Base-by-base conservation (phyloP, 2,888 invertebrate species). In the Altica lythri region DNA sequence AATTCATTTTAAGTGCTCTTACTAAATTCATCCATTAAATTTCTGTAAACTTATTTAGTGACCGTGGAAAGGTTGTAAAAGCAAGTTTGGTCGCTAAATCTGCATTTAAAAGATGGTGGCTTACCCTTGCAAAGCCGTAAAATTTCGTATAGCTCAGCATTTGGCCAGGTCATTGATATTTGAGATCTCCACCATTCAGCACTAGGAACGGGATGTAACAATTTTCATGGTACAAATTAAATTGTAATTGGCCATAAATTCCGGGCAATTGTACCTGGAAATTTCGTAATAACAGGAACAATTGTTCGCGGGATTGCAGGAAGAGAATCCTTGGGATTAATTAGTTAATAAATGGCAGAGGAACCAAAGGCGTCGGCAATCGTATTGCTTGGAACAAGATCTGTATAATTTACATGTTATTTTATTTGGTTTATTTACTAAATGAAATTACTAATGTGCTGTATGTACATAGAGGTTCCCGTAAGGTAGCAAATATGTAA, bases 221-320 rank as follows among this genome's bases (percentile, higher is more conserved):
- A 43, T 55, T 51, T 55, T 47, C 51, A 51, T 47, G 16, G 32
- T 35, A 43, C 51, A 32, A 55, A 55, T 55, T 55, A 51, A 55
- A 55, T 47, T 55, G 35, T 55, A 55, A 55, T 55, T 55, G 55
- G 42, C 47, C 27, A 55, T 55, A 55, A 55, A 55, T 55, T 38
- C 42, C 10, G 51, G 38, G 29, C 51, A 46, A 55, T 55, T 55
- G 47, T 55, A 55, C 55, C 55, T 55, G 55, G 35, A 51, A 50
- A 55, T 55, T 55, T 42, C 42, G 51, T 42, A 51, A 51, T 55
- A 55, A 46, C 55, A 35, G 43, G 30, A 32, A 25, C 37, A 29
- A 42, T 42, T 29, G 40, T 25, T 25, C 22, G 22, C 22, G 13
- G 12, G 40, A 40, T 22, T 12, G 45, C 32, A 42, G 40, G 50